These are phyloP conservation scores for Amazona vittata DNA, from an alignment of 2,113 vertebrate genomes.

Conservation along the genomic window DNA sequence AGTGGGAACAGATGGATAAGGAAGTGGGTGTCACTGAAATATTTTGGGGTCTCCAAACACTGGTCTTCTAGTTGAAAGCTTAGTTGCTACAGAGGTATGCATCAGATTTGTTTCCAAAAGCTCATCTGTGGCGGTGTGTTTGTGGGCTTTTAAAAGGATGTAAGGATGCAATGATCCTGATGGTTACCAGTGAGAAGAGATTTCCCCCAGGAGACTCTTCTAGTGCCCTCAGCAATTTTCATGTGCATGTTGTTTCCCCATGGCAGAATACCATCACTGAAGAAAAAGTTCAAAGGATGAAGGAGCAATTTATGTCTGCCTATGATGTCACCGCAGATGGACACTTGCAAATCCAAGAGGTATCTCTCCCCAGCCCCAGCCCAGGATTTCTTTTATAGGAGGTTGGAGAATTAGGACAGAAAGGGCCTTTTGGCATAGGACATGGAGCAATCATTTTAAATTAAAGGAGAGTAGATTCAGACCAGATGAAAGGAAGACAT, in stretches of 20 bases:
- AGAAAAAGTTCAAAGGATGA: slow-evolving; percentile 81
- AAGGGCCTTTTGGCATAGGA: background rate
- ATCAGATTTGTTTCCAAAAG: background rate
- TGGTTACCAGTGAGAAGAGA: background rate
- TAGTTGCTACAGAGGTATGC: background rate
- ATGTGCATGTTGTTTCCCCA: background rate
- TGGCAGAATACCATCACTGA: slow-evolving; percentile 80
- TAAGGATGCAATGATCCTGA: background rate
- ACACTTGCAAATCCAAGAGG: slow-evolving; percentile 89
- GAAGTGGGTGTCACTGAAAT: background rate
- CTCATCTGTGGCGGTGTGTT: background rate
- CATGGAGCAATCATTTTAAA: background rate
- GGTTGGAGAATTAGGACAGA: background rate
- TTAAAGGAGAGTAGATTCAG: background rate
- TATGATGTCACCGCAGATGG: slow-evolving; percentile 81
- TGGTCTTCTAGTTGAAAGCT: background rate
- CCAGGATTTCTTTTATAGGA: background rate
- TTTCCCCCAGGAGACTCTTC: background rate
- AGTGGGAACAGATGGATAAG: background rate
- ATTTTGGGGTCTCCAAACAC: background rate
- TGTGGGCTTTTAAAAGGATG: background rate
- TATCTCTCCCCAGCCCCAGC: slow-evolving; percentile 30
- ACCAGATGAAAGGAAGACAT: background rate
- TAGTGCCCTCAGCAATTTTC: background rate
- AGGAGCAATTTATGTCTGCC: slow-evolving; percentile 84